Evolutionary conservation across 2,797 vertebrate species (phyloP).

Genomic region (Pachyuromys duprasi): DNA sequence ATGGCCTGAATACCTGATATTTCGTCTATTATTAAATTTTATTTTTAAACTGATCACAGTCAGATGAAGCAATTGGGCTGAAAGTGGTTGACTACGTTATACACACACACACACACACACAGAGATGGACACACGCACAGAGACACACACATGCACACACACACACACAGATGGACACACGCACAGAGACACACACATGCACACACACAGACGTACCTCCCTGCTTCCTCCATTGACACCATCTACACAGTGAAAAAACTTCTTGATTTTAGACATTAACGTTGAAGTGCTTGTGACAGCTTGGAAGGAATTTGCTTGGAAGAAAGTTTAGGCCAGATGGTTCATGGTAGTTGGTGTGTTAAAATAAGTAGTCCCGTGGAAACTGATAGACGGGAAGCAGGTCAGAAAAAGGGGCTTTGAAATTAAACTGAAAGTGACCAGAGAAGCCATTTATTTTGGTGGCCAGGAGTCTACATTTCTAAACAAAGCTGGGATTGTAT

Average conservation of each 20-base stretch:
- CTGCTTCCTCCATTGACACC: neutral
- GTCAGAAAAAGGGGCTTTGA: neutral
- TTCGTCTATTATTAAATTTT: neutral
- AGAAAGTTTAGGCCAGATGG: neutral
- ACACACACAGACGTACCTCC: neutral
- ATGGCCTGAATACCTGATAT: neutral
- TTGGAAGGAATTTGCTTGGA: slow-evolving; percentile 38
- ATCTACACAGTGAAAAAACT: neutral
- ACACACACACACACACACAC: neutral
- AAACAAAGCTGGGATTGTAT: neutral
- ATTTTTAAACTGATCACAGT: neutral
- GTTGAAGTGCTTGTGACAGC: slow-evolving; percentile 22
- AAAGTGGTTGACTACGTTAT: neutral
- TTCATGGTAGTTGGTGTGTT: neutral
- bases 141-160: too few relatives aligned
- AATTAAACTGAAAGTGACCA: slow-evolving; percentile 23
- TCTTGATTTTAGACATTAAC: neutral
- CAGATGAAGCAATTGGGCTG: neutral
- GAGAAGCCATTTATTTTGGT: slow-evolving; percentile 43
- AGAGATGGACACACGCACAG: too few relatives aligned
- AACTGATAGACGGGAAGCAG: neutral
- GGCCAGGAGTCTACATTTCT: neutral
- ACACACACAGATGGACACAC: neutral
- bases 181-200: too few relatives aligned
- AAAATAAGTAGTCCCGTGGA: neutral